Conservation (phyloP, 1,140 invertebrate genomes). For the Listronotus bonariensis region DNA sequence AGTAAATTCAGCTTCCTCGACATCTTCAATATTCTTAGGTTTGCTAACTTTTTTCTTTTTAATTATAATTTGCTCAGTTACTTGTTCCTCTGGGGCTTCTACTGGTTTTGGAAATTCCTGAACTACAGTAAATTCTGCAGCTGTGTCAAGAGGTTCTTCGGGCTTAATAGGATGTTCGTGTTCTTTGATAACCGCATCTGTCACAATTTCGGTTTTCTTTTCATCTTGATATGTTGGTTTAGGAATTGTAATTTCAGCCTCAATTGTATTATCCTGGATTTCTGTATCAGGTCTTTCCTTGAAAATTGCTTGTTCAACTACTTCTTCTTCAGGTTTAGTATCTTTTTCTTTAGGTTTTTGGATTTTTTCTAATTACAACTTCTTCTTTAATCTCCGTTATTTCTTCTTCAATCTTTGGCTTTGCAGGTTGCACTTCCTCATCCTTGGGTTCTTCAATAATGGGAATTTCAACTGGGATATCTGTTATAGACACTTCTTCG, state of each 20-base stretch:
- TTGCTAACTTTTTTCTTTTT: constrained; percentile 54
- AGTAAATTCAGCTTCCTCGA: constrained; percentile 61
- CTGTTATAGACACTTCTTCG: constrained; percentile 27
- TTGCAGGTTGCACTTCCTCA: constrained; percentile 35
- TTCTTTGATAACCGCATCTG: constrained; percentile 27
- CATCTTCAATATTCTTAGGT: constrained; percentile 46
- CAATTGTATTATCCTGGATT: constrained; percentile 30
- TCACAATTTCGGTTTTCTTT: constrained; percentile 42
- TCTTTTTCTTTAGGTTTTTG: constrained; percentile 36
- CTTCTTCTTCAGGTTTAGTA: constrained; percentile 38
- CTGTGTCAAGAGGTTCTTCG: constrained; percentile 25
- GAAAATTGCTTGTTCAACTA: constrained; percentile 49
- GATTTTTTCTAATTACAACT: constrained; percentile 18
- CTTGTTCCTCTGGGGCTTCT: constrained; percentile 39
- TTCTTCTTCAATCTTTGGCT: constrained; percentile 9
- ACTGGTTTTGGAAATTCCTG: not conserved
- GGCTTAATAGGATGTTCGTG: constrained; percentile 9
- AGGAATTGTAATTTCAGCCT: constrained; percentile 29
- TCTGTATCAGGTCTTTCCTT: constrained; percentile 49
- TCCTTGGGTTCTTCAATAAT: constrained; percentile 43
- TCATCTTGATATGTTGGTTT: constrained; percentile 43
- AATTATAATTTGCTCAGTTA: constrained; percentile 31
- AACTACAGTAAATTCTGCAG: constrained; percentile 62
- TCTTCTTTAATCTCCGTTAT: constrained; percentile 22
- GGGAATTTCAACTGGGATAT: constrained; percentile 19